Base-by-base conservation (phyloP, 2,797 vertebrate genomes). In the Babyrousa celebensis region DNA sequence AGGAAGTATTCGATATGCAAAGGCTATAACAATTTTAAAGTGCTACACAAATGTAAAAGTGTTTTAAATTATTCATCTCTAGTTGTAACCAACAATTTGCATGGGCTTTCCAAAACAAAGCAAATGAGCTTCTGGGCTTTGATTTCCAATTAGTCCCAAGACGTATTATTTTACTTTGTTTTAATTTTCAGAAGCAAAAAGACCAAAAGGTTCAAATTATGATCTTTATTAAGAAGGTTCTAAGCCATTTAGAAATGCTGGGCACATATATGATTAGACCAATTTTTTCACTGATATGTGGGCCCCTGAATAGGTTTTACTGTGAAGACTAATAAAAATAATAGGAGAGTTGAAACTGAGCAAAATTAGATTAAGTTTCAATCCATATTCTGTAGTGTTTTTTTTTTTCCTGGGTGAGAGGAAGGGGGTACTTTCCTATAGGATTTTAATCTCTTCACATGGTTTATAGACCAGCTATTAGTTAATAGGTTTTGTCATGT, bases 241-340 rank as follows among this genome's bases (percentile, higher is more conserved):
- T 80, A 85, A 91, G 60, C 52, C 58, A 95, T 88, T 95, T 96
- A 82, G 63, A 94, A 95, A 93, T 92, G 15, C 43, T 86, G 18
- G 36, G n/a, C 32, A 91, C 32, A 79, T 78, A 70, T 89, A 27
- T 78, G 63, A 17, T 36, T 92, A 58, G 11, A 27, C 12, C 4
- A 74, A n/a, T 68, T 78, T 77, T 91, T 95, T 82, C 60, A 91
- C 32, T 86, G 60, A 12, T 88, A 1, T 95, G 12, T 94, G 54
- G 21, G 52, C 89, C 80, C 94, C 70, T 92, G 52, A 97, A 96
- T 95, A 97, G 91, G 54, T 97, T 98, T 97, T 94, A 93, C n/a
- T 72, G 40, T 91, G 92, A 97, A 97, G 92, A 96, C 68, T 97
- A 97, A 97, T 97, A 96, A 98, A 98, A 98, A 95, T 79, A 15